Base-by-base conservation (phyloP, 2,113 vertebrate species). In the Sinocyclocheilus grahami region DNA sequence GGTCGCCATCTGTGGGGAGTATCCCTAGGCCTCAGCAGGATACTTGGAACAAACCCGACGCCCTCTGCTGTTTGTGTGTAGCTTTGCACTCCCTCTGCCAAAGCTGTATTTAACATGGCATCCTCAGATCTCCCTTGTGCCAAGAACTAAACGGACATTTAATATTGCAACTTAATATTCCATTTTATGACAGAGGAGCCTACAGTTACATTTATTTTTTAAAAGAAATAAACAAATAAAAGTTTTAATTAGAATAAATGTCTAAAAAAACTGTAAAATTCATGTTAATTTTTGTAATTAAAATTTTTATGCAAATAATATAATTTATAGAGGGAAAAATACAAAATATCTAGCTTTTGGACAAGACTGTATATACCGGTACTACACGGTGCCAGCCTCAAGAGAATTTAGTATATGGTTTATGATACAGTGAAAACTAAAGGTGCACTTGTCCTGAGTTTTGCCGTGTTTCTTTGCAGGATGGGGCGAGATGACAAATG, bases 401-500 rank as follows among this genome's bases (percentile, higher is more conserved):
- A 72, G 37, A 11, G 37, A 20, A 37, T 77, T 77, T 77, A 76
- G 5, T 76, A 11, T 18, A 58, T 58, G 27, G 33, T 4, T 12
- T 13, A 20, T 22, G 4, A 37, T 78, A 18, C 51, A 58, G 51
- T 22, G 7, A 78, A 37, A 60, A 5, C 10, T 20, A 53, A 63
- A 27, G 16, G 46, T 24, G 2, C 16, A 22, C 5, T 58, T 58
- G 3, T 75, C 18, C 33, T 74, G 20, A 8, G 1, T 0, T 84
- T 89, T 8, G 87, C 22, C 30, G 84, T 89, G 55, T 89, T 65
- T 90, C 20, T 89, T 55, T 87, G 27, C 93, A 94, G 97, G 97
- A 92, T 99, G 98, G 98, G 97, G 96, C 91, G 98, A 99, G 22
- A 92, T 96, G 93, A 93, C 96, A 85, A 94, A 91, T 90, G 94